Conservation (phyloP, 2,797 vertebrate species). For the Peromyscus melanophrys region DNA sequence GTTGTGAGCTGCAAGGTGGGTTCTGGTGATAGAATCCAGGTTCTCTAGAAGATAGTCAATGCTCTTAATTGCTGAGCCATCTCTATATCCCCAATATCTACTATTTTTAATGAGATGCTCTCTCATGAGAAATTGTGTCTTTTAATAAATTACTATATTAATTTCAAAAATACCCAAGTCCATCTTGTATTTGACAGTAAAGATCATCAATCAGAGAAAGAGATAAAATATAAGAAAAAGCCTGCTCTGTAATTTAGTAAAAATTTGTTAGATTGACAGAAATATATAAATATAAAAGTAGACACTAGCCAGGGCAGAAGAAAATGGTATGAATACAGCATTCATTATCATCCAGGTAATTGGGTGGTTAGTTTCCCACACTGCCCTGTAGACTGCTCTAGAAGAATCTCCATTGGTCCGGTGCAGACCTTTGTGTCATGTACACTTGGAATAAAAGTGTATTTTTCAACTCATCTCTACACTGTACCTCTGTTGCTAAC, state of each 20-base stretch:
- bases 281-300: neutral
- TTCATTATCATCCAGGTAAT: neutral
- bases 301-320: neutral
- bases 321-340: neutral
- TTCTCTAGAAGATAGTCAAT: neutral
- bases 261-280: conserved; percentile 4
- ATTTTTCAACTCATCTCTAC: neutral
- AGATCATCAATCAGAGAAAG: neutral
- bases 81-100: neutral
- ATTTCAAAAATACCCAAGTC: neutral
- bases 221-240: conserved; percentile 14
- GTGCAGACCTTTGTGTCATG: neutral
- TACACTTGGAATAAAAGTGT: neutral
- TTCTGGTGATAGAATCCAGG: neutral
- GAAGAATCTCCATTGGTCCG: neutral
- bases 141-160: neutral
- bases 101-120: conserved; percentile 42
- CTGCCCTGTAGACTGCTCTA: neutral
- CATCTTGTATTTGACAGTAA: neutral
- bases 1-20: neutral
- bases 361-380: conserved; percentile 26
- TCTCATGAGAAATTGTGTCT: conserved; percentile 21
- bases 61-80: neutral
- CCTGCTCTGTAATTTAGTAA: neutral
- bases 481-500: neutral